Conservation (phyloP, 2,113 vertebrate species). For the Cyanocitta stelleri region DNA sequence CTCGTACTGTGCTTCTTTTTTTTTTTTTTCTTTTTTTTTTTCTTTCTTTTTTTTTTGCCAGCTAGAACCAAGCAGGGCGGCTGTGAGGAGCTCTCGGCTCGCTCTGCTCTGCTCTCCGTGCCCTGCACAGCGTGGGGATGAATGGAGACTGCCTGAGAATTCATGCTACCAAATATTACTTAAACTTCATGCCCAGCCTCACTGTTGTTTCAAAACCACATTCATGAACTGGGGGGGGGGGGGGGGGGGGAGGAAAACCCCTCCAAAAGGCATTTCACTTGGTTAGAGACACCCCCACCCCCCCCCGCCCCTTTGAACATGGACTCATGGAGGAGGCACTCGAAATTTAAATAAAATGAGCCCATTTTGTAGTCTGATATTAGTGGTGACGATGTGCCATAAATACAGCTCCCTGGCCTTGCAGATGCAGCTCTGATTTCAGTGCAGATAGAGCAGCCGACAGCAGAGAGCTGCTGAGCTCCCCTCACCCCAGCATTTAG, state of each 20-base stretch:
- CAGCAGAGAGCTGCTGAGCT: not conserved
- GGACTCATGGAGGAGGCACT: not conserved
- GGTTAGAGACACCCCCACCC: not conserved
- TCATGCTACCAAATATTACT: slow-evolving; percentile 33
- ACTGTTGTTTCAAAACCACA: slow-evolving; percentile 6
- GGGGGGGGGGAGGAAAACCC: no score
- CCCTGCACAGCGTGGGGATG: not conserved
- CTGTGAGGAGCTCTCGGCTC: not conserved
- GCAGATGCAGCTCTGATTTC: not conserved
- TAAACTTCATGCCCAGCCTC: slow-evolving; percentile 25
- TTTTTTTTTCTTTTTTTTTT: not conserved
- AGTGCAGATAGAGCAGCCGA: not conserved
- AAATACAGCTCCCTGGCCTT: not conserved
- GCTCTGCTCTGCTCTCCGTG: not conserved
- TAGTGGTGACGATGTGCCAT: not conserved
- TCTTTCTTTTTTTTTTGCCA: accelerated
- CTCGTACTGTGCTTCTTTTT: not conserved
- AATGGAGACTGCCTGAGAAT: not conserved
- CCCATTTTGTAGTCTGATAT: slow-evolving; percentile 14
- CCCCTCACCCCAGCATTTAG: not conserved
- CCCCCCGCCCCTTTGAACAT: not conserved
- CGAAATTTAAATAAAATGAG: slow-evolving; percentile 15
- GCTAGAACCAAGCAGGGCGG: not conserved
- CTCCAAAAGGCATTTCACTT: not conserved
- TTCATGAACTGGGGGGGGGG: not conserved